Percentiles rank a stretch among this genome's conserved stretches.
Conservation (phyloP, 2,797 vertebrate species). For the Sternotherus odoratus region DNA sequence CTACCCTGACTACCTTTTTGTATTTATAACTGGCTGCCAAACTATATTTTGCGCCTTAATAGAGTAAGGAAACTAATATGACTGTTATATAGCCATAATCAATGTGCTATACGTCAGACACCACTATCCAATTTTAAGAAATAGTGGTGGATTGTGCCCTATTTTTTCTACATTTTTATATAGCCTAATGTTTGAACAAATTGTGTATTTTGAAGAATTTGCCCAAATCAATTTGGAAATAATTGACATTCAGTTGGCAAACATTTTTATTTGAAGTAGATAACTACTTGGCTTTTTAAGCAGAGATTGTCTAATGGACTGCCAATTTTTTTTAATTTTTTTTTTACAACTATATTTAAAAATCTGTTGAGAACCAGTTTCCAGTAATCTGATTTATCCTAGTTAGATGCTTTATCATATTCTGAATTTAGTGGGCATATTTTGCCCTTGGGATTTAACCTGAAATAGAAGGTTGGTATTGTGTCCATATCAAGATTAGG, state of each 20-base stretch:
- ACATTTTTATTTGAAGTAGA: not conserved
- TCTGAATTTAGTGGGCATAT: not conserved
- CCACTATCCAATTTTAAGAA: not conserved
- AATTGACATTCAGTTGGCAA: not conserved
- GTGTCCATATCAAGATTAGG: not conserved
- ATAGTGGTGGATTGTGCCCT: not conserved
- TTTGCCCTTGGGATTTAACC: not conserved
- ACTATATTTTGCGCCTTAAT: constrained; percentile 53
- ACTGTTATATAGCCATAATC: constrained; percentile 40
- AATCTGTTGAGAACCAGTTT: not conserved
- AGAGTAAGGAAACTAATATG: constrained; percentile 30
- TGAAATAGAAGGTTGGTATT: not conserved
- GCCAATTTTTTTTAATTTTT: not conserved
- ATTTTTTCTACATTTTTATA: not conserved
- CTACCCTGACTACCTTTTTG: constrained; percentile 34
- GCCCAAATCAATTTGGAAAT: not conserved
- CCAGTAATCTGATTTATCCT: not conserved
- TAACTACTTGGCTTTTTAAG: not conserved
- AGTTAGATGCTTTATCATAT: not conserved
- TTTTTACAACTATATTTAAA: not conserved
- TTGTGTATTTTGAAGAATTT: not conserved
- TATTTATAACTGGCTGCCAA: constrained; percentile 53
- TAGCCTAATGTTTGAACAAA: not conserved
- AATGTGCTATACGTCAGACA: constrained; percentile 35
- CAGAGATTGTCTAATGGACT: not conserved